phyloP scores from a whole-genome alignment of 2,113 vertebrate species.

The Nestor notabilis region DNA sequence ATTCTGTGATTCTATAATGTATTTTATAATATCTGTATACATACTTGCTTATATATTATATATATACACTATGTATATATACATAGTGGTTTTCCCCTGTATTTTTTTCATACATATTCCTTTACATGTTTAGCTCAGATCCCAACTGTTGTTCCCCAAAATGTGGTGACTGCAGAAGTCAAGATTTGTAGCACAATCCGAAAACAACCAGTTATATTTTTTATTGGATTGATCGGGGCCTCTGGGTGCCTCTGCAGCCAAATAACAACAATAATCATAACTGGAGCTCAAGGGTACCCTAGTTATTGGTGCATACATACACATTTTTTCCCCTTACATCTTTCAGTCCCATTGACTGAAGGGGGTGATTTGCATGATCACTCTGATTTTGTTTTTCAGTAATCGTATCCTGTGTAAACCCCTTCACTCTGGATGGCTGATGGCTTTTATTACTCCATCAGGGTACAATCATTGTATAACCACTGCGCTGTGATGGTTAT shows the following conservation, averaged over 20 bases:
- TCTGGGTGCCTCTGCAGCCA: not conserved
- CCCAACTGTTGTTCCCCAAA: not conserved
- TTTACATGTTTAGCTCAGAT: not conserved
- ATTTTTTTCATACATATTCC: not conserved
- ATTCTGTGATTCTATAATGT: not conserved
- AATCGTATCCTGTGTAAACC: not conserved
- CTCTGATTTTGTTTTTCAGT: not conserved
- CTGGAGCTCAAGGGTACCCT: not conserved
- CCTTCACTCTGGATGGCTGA: not conserved
- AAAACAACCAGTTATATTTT: not conserved
- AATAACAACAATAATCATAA: not conserved
- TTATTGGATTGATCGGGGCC: not conserved
- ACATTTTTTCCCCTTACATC: not conserved
- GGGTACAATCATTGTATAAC: not conserved
- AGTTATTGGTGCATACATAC: not conserved
- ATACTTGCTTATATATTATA: not conserved
- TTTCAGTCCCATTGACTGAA: not conserved
- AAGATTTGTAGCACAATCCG: not conserved
- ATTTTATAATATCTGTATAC: not conserved
- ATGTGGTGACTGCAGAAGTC: not conserved
- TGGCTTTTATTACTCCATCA: conserved; percentile 1
- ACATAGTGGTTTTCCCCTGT: not conserved
- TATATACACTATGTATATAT: not conserved
- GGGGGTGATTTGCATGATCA: not conserved
- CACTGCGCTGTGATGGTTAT: not conserved